Percentiles rank a stretch among this genome's conserved stretches.
Conservation (phyloP, 2,888 invertebrate genomes). For the Ectemnius continuus region DNA sequence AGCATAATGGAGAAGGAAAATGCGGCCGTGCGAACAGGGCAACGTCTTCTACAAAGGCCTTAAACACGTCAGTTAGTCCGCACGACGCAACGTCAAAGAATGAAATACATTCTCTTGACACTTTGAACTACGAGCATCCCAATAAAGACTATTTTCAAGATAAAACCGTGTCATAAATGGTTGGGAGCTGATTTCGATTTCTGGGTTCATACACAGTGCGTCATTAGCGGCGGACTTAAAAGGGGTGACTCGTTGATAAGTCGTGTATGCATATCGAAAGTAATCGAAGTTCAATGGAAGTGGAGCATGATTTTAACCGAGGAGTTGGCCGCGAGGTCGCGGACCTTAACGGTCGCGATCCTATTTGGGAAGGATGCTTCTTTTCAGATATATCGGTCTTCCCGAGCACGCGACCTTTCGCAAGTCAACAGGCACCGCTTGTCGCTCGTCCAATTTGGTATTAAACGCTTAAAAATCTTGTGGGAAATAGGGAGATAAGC, state of each 20-base stretch:
- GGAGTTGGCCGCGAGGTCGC: constrained; percentile 38
- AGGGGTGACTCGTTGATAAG: not conserved
- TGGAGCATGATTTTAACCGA: constrained; percentile 15
- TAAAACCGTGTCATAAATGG: no score
- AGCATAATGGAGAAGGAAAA: constrained; percentile 6
- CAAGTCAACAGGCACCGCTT: not conserved
- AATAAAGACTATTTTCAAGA: no score
- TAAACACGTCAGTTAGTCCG: not conserved
- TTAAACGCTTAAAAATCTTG: not conserved
- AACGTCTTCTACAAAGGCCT: not conserved
- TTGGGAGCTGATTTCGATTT: not conserved
- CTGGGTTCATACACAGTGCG: no score
- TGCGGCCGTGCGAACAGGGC: constrained; percentile 6
- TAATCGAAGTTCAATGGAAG: not conserved
- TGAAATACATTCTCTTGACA: no score
- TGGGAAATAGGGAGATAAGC: not conserved
- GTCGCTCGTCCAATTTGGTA: not conserved
- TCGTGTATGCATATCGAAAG: constrained; percentile 8
- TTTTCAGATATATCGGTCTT: constrained; percentile 20
- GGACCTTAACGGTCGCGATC: constrained; percentile 48
- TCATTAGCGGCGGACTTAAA: no score
- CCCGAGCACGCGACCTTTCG: not conserved
- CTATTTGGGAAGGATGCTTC: constrained; percentile 36
- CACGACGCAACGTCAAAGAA: not conserved
- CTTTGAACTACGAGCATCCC: no score